A percentile compares a stretch with the other conserved stretches of the same genome.
These are phyloP conservation scores for Chrysina gloriosa DNA, from an alignment of 2,888 invertebrate genomes.

Conservation along the genomic window DNA sequence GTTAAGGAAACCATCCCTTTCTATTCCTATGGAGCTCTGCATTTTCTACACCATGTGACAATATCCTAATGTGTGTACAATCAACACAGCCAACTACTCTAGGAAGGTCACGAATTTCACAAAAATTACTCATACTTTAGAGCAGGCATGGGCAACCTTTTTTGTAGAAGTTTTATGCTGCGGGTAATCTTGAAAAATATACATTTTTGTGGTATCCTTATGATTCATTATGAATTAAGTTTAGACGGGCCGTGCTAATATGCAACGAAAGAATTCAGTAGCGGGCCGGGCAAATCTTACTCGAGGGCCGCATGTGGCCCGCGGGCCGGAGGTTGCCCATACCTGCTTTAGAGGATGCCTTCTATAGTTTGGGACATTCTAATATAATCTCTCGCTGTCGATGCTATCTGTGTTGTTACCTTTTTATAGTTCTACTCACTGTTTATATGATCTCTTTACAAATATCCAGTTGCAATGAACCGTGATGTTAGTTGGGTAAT, in stretches of 20 bases:
- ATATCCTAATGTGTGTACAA: constrained; percentile 50
- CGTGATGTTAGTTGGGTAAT: constrained; percentile 34
- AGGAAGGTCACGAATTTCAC: constrained; percentile 37
- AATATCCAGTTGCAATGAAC: constrained; percentile 30
- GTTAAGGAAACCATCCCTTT: constrained; percentile 51
- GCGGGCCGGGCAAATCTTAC: no score
- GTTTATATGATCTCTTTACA: constrained; percentile 24
- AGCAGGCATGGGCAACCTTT: no score
- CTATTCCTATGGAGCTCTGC: constrained; percentile 49
- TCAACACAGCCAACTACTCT: constrained; percentile 42
- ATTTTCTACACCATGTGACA: constrained; percentile 48
- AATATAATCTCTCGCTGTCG: background rate
- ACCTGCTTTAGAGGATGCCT: constrained; percentile 7
- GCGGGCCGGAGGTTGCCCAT: no score
- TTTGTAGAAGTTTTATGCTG: no score
- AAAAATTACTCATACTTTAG: no score
- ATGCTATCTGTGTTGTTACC: constrained; percentile 21
- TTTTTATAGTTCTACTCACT: constrained; percentile 22
- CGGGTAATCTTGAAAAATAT: no score
- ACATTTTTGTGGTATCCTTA: no score
- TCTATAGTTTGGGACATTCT: constrained; percentile 28
- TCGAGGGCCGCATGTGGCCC: no score
- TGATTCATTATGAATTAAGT: no score
- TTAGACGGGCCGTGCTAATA: no score
- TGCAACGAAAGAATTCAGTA: no score